Evolutionary conservation across 2,113 vertebrate genomes (phyloP).

Genomic region (Cheilinus undulatus): DNA sequence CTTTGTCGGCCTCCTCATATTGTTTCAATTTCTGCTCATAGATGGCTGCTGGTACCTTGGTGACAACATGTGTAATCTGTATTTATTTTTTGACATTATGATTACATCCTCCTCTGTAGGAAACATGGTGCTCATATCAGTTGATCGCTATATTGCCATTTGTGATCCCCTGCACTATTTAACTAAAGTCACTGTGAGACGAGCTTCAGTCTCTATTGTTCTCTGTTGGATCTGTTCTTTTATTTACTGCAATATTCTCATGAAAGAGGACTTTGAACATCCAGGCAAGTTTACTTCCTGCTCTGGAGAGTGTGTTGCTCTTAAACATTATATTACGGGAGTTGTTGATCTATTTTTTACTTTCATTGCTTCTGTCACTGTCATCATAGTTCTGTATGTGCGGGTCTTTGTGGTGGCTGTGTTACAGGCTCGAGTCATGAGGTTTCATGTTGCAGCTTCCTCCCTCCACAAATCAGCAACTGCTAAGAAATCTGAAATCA

Average conservation of each 20-base stretch:
- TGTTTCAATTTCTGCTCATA: constrained; percentile 5
- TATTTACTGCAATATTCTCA: neutral
- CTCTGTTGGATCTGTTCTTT: constrained; percentile 25
- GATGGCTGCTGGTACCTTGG: constrained; percentile 35
- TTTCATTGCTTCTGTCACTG: constrained; percentile 11
- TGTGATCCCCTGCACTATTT: constrained; percentile 18
- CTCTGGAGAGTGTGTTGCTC: constrained; percentile 1
- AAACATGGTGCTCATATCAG: constrained; percentile 42
- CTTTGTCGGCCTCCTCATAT: constrained; percentile 18
- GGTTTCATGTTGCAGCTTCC: neutral
- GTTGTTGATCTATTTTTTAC: constrained; percentile 6
- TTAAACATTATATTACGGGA: neutral
- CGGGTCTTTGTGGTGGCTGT: constrained; percentile 47
- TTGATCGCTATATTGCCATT: constrained; percentile 42
- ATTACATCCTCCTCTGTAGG: constrained; percentile 4
- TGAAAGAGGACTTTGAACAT: neutral
- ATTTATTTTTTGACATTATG: neutral
- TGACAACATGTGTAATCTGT: constrained; percentile 1
- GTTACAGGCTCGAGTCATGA: constrained; percentile 45
- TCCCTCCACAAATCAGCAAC: neutral
- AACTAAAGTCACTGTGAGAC: neutral
- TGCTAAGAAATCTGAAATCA: constrained; percentile 36
- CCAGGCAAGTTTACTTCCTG: constrained; percentile 6
- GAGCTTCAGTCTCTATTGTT: neutral
- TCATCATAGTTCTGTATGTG: constrained; percentile 46